Evolutionary conservation across 2,797 vertebrate species (phyloP).

Genomic region (Eurystomus glaucurus): DNA sequence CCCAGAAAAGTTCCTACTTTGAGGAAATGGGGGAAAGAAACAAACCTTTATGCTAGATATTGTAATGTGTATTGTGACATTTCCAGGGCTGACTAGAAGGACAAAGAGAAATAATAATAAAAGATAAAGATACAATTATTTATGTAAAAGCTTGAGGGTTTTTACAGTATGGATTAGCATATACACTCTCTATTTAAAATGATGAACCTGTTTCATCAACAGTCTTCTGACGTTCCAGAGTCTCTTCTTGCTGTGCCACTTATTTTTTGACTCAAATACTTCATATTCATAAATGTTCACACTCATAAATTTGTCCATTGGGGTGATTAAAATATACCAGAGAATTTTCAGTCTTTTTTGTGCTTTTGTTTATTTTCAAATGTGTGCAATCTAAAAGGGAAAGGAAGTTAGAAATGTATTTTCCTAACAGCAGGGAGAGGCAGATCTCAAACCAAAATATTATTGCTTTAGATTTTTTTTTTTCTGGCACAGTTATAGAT

Average conservation of each 20-base stretch:
- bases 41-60: background rate
- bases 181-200: background rate
- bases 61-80: background rate
- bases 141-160: background rate
- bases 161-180: background rate
- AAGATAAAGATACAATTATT: background rate
- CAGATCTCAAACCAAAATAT: background rate
- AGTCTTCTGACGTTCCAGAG: background rate
- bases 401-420: background rate
- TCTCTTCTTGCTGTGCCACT: background rate
- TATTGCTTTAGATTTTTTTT: background rate
- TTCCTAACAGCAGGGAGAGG: background rate
- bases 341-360: background rate
- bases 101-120: background rate
- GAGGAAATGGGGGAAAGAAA: background rate
- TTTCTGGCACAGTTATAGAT: background rate
- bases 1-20: background rate
- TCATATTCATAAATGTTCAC: background rate
- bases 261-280: background rate
- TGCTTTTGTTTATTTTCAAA: background rate
- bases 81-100: background rate
- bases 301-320: background rate
- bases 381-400: background rate
- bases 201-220: background rate
- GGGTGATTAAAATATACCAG: background rate